Evolutionary conservation across 2,888 invertebrate species (phyloP).

Genomic region (Labia minor): DNA sequence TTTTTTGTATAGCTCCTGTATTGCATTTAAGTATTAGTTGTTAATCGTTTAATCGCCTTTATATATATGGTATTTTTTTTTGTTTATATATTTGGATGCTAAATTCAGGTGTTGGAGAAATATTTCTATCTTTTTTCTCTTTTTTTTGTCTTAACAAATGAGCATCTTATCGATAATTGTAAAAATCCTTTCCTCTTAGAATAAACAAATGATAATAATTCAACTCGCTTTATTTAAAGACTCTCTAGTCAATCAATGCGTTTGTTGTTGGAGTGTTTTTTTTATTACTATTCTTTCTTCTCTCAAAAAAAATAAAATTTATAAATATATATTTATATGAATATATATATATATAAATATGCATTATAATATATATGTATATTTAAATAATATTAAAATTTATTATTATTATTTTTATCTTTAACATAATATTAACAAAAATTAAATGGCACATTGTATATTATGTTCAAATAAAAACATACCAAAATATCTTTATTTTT

Average conservation of each 20-base stretch:
- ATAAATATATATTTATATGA: neutral
- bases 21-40: neutral
- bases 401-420: neutral
- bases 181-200: neutral
- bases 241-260: conserved; percentile 8
- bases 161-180: neutral
- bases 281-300: neutral
- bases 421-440: neutral
- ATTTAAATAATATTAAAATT: neutral
- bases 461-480: neutral
- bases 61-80: neutral
- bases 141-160: neutral
- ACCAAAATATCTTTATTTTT: no score
- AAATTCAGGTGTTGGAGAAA: neutral
- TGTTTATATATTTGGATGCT: neutral
- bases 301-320: neutral
- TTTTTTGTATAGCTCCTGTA: conserved; percentile 6
- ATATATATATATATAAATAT: neutral
- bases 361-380: neutral
- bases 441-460: neutral
- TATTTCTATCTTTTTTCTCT: neutral
- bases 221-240: neutral
- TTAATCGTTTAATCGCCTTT: neutral
- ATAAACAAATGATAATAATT: neutral
- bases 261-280: conserved; percentile 13